These are phyloP conservation scores for Periparus ater DNA, from an alignment of 2,797 vertebrate genomes.

Conservation along the genomic window DNA sequence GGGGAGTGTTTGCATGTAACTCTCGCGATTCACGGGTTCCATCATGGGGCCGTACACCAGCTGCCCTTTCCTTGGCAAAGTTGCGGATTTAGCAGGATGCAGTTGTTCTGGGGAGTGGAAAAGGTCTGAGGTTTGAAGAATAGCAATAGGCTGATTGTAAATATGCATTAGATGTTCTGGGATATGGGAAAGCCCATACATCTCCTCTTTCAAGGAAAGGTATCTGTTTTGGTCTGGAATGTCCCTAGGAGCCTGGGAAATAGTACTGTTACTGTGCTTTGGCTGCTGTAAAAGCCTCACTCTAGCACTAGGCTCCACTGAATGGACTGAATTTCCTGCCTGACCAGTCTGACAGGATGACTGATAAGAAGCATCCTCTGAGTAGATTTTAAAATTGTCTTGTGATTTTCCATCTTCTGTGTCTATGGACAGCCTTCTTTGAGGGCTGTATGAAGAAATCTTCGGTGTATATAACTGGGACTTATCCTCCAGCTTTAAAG, in stretches of 20 bases:
- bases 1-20: constrained; percentile 87
- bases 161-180: constrained; percentile 88
- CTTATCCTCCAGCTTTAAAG: constrained; percentile 79
- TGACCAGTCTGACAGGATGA: constrained; percentile 79
- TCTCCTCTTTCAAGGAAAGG: constrained; percentile 74
- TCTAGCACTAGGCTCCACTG: constrained; percentile 60
- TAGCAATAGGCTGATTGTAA: constrained; percentile 85
- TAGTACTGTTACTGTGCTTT: constrained; percentile 75
- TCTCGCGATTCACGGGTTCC: constrained; percentile 79
- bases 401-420: constrained; percentile 77
- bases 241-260: constrained; percentile 79
- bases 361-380: constrained; percentile 76
- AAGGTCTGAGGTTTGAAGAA: constrained; percentile 83
- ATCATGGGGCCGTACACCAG: constrained; percentile 78
- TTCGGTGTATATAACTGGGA: constrained; percentile 68
- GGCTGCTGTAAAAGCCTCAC: constrained; percentile 72
- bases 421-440: constrained; percentile 74
- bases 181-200: constrained; percentile 76
- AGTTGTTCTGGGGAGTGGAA: constrained; percentile 81
- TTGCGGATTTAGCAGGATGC: constrained; percentile 80
- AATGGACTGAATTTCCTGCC: constrained; percentile 58
- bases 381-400: constrained; percentile 83
- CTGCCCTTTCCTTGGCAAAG: constrained; percentile 86
- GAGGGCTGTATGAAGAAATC: constrained; percentile 73
- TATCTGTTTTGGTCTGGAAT: constrained; percentile 72